phyloP scores from a whole-genome alignment of 2,888 invertebrate species.

The Diaphora mendica region DNA sequence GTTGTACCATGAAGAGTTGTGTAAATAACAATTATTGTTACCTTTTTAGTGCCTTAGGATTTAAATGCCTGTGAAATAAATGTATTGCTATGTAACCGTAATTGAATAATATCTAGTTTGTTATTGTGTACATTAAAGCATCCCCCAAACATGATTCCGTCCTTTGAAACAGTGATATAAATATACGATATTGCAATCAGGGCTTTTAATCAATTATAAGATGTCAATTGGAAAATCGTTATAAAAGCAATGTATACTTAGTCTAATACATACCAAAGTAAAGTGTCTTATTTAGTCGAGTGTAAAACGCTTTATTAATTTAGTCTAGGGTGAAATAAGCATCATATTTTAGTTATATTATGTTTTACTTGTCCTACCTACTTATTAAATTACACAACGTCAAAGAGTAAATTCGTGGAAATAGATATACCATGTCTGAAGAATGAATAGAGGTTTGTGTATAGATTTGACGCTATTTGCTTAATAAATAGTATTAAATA shows the following conservation, averaged over 20 bases:
- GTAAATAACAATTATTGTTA: constrained; percentile 61
- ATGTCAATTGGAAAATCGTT: constrained; percentile 40
- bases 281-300: constrained; percentile 82
- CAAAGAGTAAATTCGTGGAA: neutral
- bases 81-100: constrained; percentile 44
- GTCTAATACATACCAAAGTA: constrained; percentile 83
- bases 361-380: constrained; percentile 26
- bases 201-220: constrained; percentile 39
- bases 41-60: constrained; percentile 63
- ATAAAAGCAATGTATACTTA: constrained; percentile 53
- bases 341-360: constrained; percentile 46
- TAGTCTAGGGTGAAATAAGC: constrained; percentile 52
- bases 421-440: constrained; percentile 1
- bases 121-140: constrained; percentile 32
- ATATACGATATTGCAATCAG: constrained; percentile 32
- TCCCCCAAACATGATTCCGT: constrained; percentile 44
- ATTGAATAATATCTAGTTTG: constrained; percentile 29
- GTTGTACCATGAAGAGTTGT: constrained; percentile 28
- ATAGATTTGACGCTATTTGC: constrained; percentile 9
- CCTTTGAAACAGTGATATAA: constrained; percentile 52
- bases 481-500: neutral
- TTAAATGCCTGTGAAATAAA: constrained; percentile 50
- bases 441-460: constrained; percentile 3
- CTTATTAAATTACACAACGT: constrained; percentile 1
- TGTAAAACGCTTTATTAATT: constrained; percentile 85